Base-by-base conservation (phyloP, 2,888 invertebrate species). In the Machimus atricapillus region DNA sequence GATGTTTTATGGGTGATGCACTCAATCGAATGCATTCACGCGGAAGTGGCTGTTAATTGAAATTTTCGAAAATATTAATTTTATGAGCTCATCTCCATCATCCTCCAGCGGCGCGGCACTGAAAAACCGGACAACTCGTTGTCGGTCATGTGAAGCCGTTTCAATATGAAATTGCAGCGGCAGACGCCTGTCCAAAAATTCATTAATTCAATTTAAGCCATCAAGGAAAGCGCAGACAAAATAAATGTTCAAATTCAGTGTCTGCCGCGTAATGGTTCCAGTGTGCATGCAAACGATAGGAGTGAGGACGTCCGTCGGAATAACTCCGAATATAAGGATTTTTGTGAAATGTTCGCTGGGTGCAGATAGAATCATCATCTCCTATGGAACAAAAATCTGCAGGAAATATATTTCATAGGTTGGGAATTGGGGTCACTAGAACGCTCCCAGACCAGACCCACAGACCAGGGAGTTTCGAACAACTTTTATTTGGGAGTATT, bases 401-500 rank as follows among this genome's bases (percentile, higher is more conserved):
- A 66, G 66, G 66, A 66, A 66, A 66, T 66, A 66, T 66, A 66
- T 66, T 66, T 66, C 27, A 66, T 66, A 66, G 66, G 66, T 66
- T 66, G 66, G 66, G 66, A 66, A 66, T 23, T 66, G 23, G 12
- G 66, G 66, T 66, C 66, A 66, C 66, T 66, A 9, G 66, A 66
- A 66, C 27, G 66, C 27, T 66, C 66, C 23, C 66, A 66, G 66
- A 66, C 66, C 19, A 56, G 7, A 56, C 8, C 66, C 27, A 66
- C 23, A 66, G 12, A 66, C 12, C 66, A 9, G 66, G 4, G 66
- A 27, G 66, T 66, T 52, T 52, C 16, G 79, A 46, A 79, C 27
- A 79, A 79, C 79, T 79, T 79, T 79, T 79, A 79, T 79, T 52
- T 79, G 52, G 52, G 79, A 27, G 31, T 43, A 43, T 78, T 79